Percentiles rank a stretch among this genome's conserved stretches.
Evolutionary conservation across 2,888 invertebrate genomes (phyloP).

Genomic region (Euclidia mi): DNA sequence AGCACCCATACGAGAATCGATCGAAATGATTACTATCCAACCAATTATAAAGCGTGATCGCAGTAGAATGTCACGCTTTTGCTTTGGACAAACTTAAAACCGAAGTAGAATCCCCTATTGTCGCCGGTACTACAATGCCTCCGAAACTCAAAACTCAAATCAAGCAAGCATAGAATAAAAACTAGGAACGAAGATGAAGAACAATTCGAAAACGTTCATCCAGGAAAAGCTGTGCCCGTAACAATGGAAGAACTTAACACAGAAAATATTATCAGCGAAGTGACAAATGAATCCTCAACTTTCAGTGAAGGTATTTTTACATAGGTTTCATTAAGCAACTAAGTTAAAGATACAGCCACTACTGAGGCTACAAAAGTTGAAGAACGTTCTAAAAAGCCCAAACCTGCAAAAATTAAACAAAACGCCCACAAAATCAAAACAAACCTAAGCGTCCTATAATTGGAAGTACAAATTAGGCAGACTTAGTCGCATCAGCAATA

Average conservation of each 20-base stretch:
- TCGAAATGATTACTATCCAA: slow-evolving; percentile 90
- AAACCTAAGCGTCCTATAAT: slow-evolving; percentile 78
- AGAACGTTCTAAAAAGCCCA: slow-evolving; percentile 74
- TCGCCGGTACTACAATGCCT: slow-evolving; percentile 91
- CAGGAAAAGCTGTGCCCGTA: slow-evolving; percentile 92
- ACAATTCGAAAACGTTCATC: slow-evolving; percentile 88
- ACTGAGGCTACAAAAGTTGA: slow-evolving; percentile 81
- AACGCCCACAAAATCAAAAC: slow-evolving; percentile 78
- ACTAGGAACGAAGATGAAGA: slow-evolving; percentile 78
- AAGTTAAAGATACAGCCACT: slow-evolving; percentile 73
- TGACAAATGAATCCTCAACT: slow-evolving; percentile 81
- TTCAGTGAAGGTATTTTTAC: slow-evolving; percentile 93
- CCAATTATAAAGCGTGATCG: no score
- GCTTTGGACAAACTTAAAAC: slow-evolving; percentile 83
- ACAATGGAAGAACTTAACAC: slow-evolving; percentile 91
- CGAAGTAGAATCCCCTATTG: slow-evolving; percentile 76
- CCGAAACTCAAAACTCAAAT: slow-evolving; percentile 90
- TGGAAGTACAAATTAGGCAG: slow-evolving; percentile 84
- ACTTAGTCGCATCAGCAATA: slow-evolving; percentile 84
- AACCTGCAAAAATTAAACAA: slow-evolving; percentile 78
- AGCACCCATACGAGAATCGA: slow-evolving; percentile 88
- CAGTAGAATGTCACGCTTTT: no score
- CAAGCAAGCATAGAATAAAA: slow-evolving; percentile 82
- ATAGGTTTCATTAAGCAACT: slow-evolving; percentile 92
- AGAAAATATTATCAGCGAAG: slow-evolving; percentile 82